Conservation (phyloP, 2,113 vertebrate species). For the Paramormyrops kingsleyae region DNA sequence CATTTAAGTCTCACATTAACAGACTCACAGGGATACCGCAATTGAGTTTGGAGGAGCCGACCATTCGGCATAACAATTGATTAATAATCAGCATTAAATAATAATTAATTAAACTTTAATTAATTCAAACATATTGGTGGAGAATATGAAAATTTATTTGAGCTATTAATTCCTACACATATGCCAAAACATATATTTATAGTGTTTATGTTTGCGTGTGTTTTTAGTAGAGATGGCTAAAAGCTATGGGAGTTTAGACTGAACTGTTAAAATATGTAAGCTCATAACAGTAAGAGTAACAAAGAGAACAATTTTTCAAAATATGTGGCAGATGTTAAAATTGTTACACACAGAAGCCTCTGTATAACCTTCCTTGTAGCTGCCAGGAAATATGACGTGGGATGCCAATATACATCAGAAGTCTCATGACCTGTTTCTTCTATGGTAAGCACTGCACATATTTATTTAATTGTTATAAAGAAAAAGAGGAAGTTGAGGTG, state of each 20-base stretch:
- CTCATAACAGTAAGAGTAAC: not conserved
- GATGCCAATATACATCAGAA: not conserved
- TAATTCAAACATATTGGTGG: too few species aligned
- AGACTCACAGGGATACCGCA: too few species aligned
- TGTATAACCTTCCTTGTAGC: too few species aligned
- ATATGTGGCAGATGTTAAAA: not conserved
- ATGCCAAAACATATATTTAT: not conserved
- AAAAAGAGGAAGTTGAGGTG: not conserved
- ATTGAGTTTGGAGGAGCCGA: too few species aligned
- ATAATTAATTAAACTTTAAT: too few species aligned
- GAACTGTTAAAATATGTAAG: not conserved
- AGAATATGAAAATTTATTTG: too few species aligned
- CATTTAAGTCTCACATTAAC: too few species aligned
- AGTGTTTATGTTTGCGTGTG: not conserved
- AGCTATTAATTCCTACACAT: too few species aligned
- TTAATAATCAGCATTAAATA: too few species aligned
- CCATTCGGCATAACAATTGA: too few species aligned
- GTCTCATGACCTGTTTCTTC: not conserved
- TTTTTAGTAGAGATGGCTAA: not conserved
- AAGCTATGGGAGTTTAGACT: not conserved
- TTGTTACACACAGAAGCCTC: not conserved
- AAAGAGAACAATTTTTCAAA: not conserved
- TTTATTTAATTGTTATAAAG: not conserved
- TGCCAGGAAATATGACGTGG: not conserved
- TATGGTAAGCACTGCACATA: not conserved